Evolutionary conservation across 1,140 invertebrate genomes (phyloP).

Genomic region (Nebria ingens): DNA sequence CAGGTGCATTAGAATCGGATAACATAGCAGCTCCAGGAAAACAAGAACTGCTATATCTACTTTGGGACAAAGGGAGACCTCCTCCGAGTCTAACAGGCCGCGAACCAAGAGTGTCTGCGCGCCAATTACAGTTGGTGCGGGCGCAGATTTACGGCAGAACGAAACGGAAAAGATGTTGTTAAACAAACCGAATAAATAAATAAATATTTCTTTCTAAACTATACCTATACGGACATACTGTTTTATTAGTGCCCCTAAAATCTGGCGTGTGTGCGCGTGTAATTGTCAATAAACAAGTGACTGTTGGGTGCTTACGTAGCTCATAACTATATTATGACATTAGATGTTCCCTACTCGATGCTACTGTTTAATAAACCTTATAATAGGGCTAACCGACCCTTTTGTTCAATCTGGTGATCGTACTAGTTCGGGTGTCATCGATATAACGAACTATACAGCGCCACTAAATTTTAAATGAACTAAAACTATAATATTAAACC

Average conservation of each 20-base stretch:
- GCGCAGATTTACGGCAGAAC: background rate
- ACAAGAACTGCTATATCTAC: background rate
- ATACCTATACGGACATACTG: background rate
- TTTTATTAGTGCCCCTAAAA: background rate
- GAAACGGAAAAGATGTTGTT: background rate
- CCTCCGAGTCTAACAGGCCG: background rate
- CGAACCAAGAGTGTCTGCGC: background rate
- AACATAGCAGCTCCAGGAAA: background rate
- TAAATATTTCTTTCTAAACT: background rate
- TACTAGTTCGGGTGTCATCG: background rate
- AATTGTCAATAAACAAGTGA: slow-evolving; percentile 3
- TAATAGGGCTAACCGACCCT: slow-evolving; percentile 6
- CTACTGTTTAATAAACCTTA: background rate
- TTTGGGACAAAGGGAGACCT: background rate
- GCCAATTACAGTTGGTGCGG: background rate
- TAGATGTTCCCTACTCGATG: background rate
- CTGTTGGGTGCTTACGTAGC: background rate
- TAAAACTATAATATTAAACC: no score
- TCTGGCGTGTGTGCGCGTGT: background rate
- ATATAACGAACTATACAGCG: no score
- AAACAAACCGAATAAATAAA: background rate
- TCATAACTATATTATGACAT: slow-evolving; percentile 7
- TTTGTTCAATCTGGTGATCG: background rate
- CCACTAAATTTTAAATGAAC: no score
- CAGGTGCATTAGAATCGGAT: background rate